A percentile compares a stretch with the other conserved stretches of the same genome.
Conservation (phyloP, 2,797 vertebrate genomes). For the Buceros bicornis region DNA sequence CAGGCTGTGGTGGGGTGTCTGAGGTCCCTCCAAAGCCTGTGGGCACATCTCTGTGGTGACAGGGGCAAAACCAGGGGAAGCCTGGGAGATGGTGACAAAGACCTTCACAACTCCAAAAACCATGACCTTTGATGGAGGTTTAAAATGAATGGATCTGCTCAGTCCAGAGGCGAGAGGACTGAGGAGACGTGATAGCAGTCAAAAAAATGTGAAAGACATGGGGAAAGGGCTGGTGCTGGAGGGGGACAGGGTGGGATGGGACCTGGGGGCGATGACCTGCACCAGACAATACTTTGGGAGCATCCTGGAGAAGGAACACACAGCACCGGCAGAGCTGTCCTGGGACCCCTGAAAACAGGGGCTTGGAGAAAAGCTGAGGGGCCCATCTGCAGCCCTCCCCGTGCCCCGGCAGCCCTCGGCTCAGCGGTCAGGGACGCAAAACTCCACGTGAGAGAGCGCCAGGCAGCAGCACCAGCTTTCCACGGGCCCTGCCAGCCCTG, state of each 20-base stretch:
- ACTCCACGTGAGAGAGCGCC: background rate
- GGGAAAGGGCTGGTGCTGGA: background rate
- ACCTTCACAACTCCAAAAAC: background rate
- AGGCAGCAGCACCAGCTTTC: background rate
- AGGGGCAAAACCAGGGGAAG: background rate
- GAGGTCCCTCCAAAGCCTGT: background rate
- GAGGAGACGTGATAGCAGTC: accelerated
- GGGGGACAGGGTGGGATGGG: background rate
- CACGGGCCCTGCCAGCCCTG: background rate
- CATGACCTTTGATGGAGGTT: background rate
- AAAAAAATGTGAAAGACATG: accelerated
- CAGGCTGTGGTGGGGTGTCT: background rate
- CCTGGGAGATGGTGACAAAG: background rate
- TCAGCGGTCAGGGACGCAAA: background rate
- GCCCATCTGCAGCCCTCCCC: background rate
- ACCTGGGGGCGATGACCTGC: background rate
- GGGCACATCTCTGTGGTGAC: background rate
- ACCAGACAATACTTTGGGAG: accelerated
- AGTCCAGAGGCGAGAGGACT: background rate
- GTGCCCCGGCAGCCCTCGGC: background rate
- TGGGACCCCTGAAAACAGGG: background rate
- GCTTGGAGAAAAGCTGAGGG: background rate
- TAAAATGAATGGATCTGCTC: background rate
- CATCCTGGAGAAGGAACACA: accelerated
- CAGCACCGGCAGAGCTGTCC: background rate